A percentile compares a stretch with the other conserved stretches of the same genome.
These are phyloP conservation scores for Cyprinella venusta DNA, from an alignment of 2,797 vertebrate genomes.

Conservation along the genomic window DNA sequence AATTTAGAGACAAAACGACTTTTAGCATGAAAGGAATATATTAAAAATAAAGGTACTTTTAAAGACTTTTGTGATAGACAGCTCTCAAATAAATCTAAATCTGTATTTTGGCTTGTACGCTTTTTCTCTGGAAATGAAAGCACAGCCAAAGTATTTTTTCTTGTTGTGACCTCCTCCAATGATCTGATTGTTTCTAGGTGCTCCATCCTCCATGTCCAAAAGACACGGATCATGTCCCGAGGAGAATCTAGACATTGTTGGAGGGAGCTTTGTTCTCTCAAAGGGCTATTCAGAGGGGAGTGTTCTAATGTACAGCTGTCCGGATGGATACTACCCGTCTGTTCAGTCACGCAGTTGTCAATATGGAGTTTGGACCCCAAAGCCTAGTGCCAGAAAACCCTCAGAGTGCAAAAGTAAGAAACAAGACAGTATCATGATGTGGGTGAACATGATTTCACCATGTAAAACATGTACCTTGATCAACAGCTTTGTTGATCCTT, in stretches of 20 bases:
- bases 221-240: background rate
- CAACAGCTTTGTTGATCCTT: background rate
- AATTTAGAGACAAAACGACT: background rate
- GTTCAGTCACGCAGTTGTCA: slow-evolving; percentile 21
- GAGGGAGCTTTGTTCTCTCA: slow-evolving; percentile 42
- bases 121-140: background rate
- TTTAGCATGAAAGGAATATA: background rate
- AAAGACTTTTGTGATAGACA: background rate
- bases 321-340: slow-evolving; percentile 51
- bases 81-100: background rate
- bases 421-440: background rate
- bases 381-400: background rate
- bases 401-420: slow-evolving; percentile 55
- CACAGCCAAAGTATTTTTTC: background rate
- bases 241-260: slow-evolving; percentile 28
- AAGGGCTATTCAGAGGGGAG: background rate
- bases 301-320: slow-evolving; percentile 50
- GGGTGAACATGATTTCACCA: background rate
- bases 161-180: background rate
- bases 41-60: background rate
- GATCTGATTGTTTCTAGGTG: slow-evolving; percentile 27
- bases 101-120: background rate
- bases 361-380: slow-evolving; percentile 37
- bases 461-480: background rate
- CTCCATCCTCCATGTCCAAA: slow-evolving; percentile 5